These are phyloP conservation scores for Zeus faber DNA, from an alignment of 2,113 vertebrate species.

Conservation along the genomic window DNA sequence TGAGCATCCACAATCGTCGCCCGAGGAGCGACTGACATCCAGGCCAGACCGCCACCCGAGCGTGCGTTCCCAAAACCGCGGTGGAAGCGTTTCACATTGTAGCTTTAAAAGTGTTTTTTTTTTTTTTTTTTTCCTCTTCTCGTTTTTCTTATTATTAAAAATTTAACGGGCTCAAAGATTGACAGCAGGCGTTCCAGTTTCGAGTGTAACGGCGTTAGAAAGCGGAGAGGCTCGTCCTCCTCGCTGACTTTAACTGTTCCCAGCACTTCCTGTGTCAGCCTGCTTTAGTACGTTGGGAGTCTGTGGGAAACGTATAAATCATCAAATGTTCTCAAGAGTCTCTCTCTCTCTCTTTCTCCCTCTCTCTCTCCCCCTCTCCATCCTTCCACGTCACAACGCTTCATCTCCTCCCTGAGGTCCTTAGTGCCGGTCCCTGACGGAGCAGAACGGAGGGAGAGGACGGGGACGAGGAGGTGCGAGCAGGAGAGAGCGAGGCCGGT, in stretches of 20 bases:
- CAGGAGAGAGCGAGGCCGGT: no score
- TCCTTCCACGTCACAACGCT: no score
- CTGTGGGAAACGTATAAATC: constrained; percentile 5
- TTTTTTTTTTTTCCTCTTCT: no score
- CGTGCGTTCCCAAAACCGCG: no score
- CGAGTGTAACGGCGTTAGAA: constrained; percentile 7
- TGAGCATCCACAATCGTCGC: no score
- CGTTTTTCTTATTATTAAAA: no score
- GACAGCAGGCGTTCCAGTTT: constrained; percentile 21
- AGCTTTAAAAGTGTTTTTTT: no score
- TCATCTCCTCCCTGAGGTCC: background rate
- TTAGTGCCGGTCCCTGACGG: background rate
- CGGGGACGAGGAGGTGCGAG: no score
- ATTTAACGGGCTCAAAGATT: constrained; percentile 16
- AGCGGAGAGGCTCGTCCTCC: background rate
- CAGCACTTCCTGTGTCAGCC: background rate
- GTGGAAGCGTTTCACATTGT: no score
- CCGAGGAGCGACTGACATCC: no score
- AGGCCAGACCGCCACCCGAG: no score
- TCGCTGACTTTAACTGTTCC: constrained; percentile 8
- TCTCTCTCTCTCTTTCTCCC: constrained; percentile 24
- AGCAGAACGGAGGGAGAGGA: background rate
- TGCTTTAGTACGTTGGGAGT: constrained; percentile 7
- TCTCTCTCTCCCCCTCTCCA: constrained; percentile 13
- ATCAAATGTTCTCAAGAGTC: no score